Conservation (phyloP, 2,113 vertebrate species). For the Corapipo altera region DNA sequence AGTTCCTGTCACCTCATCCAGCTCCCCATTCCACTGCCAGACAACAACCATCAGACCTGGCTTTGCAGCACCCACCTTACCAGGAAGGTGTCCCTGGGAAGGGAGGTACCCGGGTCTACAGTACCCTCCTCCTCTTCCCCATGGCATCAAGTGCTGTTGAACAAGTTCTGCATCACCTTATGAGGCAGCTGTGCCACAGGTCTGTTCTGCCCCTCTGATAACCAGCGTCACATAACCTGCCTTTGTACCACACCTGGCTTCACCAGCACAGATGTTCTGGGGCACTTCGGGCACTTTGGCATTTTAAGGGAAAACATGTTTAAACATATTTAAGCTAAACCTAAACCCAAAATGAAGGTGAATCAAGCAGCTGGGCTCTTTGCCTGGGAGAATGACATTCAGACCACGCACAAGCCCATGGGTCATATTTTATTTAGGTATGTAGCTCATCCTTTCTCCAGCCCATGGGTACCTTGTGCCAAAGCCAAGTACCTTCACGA, state of each 20-base stretch:
- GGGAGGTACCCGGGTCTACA: fast-evolving
- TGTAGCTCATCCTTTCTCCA: neutral
- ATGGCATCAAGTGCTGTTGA: neutral
- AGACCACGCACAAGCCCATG: neutral
- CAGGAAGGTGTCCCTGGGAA: neutral
- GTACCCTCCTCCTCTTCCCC: neutral
- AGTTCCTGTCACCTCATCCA: neutral
- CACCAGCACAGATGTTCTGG: neutral
- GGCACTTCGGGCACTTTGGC: neutral
- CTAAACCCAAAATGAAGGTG: neutral
- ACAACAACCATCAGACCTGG: neutral
- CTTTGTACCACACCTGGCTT: neutral
- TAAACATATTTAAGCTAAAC: neutral
- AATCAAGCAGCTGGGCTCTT: neutral
- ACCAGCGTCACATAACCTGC: neutral
- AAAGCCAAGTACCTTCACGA: neutral
- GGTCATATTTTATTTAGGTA: neutral
- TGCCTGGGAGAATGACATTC: neutral
- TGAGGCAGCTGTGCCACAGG: neutral
- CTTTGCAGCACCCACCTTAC: neutral
- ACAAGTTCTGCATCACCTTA: neutral
- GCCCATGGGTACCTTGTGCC: neutral
- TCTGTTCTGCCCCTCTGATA: neutral
- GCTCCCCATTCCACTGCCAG: neutral
- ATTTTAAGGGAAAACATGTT: neutral